These are phyloP conservation scores for Minunthozetes semirufus DNA, from an alignment of 2,888 invertebrate species.

Conservation along the genomic window DNA sequence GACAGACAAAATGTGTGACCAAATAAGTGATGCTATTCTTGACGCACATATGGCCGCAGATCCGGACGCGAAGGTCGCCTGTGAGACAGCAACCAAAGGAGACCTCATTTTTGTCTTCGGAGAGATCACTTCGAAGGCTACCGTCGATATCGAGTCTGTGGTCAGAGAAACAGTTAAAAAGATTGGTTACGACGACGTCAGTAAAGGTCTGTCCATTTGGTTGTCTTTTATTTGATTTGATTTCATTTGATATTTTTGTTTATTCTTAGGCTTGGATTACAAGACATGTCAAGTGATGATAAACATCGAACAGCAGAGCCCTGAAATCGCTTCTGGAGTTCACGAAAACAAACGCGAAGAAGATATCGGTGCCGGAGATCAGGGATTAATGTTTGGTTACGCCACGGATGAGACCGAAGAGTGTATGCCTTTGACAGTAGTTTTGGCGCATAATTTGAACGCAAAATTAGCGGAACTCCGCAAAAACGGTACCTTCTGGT, in stretches of 20 bases:
- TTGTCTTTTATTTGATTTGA: constrained; percentile 2
- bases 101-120: constrained; percentile 98
- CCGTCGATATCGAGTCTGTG: constrained; percentile 94
- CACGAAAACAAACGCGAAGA: constrained; percentile 81
- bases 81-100: constrained; percentile 97
- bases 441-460: constrained; percentile 50
- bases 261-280: constrained; percentile 90
- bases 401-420: constrained; percentile 52
- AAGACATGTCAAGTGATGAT: constrained; percentile 98
- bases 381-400: constrained; percentile 60
- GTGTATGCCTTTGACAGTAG: constrained; percentile 51
- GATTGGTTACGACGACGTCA: constrained; percentile 97
- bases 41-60: constrained; percentile 81
- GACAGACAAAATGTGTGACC: constrained; percentile 52
- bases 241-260: not conserved
- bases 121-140: constrained; percentile 96
- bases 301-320: constrained; percentile 93
- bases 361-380: constrained; percentile 95
- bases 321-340: constrained; percentile 94
- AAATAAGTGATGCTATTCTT: constrained; percentile 52
- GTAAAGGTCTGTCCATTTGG: constrained; percentile 61
- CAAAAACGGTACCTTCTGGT: constrained; percentile 47
- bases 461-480: constrained; percentile 48
- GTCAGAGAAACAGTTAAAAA: constrained; percentile 93
- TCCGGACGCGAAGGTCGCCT: constrained; percentile 94